These are phyloP conservation scores for Calosoma granatense DNA, from an alignment of 1,140 invertebrate genomes.

Conservation along the genomic window DNA sequence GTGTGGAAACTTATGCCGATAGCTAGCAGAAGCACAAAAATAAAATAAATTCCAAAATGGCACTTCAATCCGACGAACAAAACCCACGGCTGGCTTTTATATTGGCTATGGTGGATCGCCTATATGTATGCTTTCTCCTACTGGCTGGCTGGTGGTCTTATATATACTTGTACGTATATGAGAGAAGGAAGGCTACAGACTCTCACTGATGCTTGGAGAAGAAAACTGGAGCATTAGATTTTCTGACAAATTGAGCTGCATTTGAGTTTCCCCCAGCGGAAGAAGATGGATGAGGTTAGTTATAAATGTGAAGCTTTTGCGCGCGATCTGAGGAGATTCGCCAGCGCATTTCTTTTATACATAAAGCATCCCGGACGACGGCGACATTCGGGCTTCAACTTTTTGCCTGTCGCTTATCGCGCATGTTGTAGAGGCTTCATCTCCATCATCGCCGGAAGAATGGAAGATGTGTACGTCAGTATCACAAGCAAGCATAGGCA, in stretches of 20 bases:
- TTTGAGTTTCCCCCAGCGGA: slow-evolving; percentile 31
- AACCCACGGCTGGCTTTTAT: no score
- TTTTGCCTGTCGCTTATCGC: slow-evolving; percentile 32
- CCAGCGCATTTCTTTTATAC: slow-evolving; percentile 31
- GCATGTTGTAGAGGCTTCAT: slow-evolving; percentile 31
- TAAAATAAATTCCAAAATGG: slow-evolving; percentile 8
- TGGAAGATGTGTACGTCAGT: no score
- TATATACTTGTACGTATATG: neutral
- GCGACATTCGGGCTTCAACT: slow-evolving; percentile 20
- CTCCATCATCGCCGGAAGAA: slow-evolving; percentile 28
- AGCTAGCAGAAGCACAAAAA: neutral
- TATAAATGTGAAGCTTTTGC: slow-evolving; percentile 40
- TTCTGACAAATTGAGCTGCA: slow-evolving; percentile 40
- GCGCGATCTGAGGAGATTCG: slow-evolving; percentile 31
- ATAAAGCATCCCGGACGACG: slow-evolving; percentile 31
- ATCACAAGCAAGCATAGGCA: no score
- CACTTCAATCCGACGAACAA: neutral
- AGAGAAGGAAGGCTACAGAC: no score
- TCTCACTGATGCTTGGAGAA: no score
- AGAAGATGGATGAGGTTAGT: slow-evolving; percentile 40
- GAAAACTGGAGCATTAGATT: slow-evolving; percentile 33
- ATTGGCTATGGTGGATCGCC: neutral
- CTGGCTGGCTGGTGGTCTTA: neutral
- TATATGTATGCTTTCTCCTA: no score
- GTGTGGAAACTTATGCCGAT: neutral